Evolutionary conservation across 2,797 vertebrate species (phyloP).

Genomic region (Rousettus madagascariensis): DNA sequence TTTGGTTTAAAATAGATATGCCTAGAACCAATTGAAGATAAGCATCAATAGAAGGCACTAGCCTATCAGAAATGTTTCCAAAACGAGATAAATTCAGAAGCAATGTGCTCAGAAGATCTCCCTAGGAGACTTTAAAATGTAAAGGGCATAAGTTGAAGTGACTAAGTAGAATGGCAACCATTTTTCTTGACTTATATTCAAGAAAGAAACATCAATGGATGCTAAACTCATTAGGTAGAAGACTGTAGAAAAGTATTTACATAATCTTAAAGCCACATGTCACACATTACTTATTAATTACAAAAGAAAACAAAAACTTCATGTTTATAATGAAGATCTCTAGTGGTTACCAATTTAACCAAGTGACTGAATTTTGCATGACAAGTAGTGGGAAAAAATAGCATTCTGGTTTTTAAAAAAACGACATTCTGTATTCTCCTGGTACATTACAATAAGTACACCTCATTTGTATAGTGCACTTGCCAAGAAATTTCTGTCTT

Average conservation of each 20-base stretch:
- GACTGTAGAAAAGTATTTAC: neutral
- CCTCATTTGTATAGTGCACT: neutral
- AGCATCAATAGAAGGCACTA: neutral
- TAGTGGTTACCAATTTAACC: neutral
- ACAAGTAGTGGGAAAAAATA: neutral
- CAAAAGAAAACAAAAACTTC: neutral
- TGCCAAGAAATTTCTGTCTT: neutral
- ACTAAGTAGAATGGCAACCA: neutral
- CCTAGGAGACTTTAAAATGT: neutral
- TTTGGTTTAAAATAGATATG: neutral
- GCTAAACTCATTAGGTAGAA: neutral
- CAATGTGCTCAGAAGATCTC: neutral
- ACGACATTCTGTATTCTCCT: neutral
- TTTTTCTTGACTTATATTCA: neutral
- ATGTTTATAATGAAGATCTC: neutral
- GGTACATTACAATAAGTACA: neutral
- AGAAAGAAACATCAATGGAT: neutral
- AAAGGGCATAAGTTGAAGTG: neutral
- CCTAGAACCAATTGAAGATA: neutral
- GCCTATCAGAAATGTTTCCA: neutral
- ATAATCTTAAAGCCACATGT: neutral
- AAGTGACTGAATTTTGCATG: neutral
- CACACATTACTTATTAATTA: neutral
- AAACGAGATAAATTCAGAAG: neutral
- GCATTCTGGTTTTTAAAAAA: neutral